Base-by-base conservation (phyloP, 2,888 invertebrate species). In the Ophraella communa region DNA sequence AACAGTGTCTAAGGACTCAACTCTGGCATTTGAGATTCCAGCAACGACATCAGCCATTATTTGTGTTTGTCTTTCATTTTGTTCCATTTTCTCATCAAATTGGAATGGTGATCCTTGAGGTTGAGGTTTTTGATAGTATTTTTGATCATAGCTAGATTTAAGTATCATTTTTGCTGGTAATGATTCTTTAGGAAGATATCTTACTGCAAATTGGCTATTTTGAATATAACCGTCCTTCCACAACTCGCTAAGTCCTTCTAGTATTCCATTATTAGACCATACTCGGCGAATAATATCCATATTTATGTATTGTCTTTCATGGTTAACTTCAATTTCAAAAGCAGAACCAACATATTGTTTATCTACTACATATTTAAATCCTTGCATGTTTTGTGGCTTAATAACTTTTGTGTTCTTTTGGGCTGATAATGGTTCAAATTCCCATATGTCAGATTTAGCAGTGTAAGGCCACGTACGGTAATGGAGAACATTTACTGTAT, bases 391-490 rank as follows among this genome's bases (percentile, higher is more conserved):
- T 70, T 79, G 70, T 27, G 75, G 76, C 70, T 79, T 71, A 33
- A 76, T 75, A 18, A 21, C 21, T 21, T 62, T 63, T 61, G 86
- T 80, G 14, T 85, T 66, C 73, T 85, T 84, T 4, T 86, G 83
- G 60, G 83, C 82, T 21, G 84, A 79, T 18, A 85, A 78, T 3
- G 89, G 85, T 51, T 84, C 81, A 47, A 87, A 77, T 11, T 83
- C 80, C 44, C 86, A 83, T 70, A 88, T 85, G 73, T 88, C 84
- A 73, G 86, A 84, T 70, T 81, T 84, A 1, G 87, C 80, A 11
- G 88, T 88, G 80, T 88, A 91, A 7, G 91, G 91, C 83, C 85
- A 84, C 1, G 86, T 84, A 73, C 87, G 88, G 79, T 83, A 85
- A 73, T 90, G 88, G 44, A 85, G 77, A 7, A 89, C 70, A 18